These are phyloP conservation scores for Morpho helenor DNA, from an alignment of 2,888 invertebrate species.

Conservation along the genomic window DNA sequence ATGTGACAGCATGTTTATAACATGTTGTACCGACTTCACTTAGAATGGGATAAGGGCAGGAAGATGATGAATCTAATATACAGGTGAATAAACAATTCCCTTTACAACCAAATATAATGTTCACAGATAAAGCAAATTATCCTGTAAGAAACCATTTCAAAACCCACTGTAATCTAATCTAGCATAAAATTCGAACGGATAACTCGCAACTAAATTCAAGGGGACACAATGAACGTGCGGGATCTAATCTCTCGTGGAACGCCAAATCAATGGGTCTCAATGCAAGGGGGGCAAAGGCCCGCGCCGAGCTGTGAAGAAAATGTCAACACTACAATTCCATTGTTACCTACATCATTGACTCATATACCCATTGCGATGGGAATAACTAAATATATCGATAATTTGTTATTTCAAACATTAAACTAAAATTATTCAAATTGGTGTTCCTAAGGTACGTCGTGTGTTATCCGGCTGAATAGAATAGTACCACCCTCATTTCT, in stretches of 20 bases:
- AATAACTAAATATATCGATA: constrained; percentile 4
- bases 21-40: too few relatives aligned
- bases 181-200: constrained; percentile 42
- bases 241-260: constrained; percentile 60
- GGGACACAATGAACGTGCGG: constrained; percentile 47
- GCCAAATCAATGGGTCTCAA: constrained; percentile 58
- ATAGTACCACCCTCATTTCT: too few relatives aligned
- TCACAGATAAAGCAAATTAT: constrained; percentile 6
- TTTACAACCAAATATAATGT: not conserved
- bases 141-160: constrained; percentile 12
- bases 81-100: too few relatives aligned
- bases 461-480: too few relatives aligned
- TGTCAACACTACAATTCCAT: constrained; percentile 53
- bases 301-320: constrained; percentile 46
- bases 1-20: too few relatives aligned
- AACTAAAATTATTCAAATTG: too few relatives aligned
- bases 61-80: too few relatives aligned
- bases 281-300: constrained; percentile 33
- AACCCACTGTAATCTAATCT: constrained; percentile 40
- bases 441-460: too few relatives aligned
- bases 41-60: too few relatives aligned
- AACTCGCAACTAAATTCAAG: constrained; percentile 30
- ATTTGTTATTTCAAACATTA: not conserved
- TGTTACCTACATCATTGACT: constrained; percentile 41
- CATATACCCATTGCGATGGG: constrained; percentile 1